Base-by-base conservation (phyloP, 2,888 invertebrate species). In the Plagodis pulveraria region DNA sequence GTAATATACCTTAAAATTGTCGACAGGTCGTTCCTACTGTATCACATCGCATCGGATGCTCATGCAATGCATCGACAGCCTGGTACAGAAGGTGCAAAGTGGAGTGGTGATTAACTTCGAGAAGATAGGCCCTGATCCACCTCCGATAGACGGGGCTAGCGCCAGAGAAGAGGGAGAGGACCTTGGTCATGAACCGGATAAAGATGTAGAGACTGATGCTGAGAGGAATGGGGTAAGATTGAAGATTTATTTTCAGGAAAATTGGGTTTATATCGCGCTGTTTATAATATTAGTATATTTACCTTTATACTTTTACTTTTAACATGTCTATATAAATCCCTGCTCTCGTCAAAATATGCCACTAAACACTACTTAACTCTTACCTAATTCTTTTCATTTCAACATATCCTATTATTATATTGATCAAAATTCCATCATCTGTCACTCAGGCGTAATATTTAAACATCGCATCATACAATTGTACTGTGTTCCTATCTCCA, bases 71-170 rank as follows among this genome's bases (percentile, higher is more conserved):
- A 96, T 99, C 69, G 99, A 99, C 84, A 98, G 98, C 78, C 93
- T 99, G 51, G 98, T 99, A 10, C 98, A 98, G 84, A 99, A 99
- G 90, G 98, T 99, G 41, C 99, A 99, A 83, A 97, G 98, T 69
- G 99, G 99, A 0, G 99, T 99, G 44, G 99, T 99, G 32, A 96
- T 99, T 63, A 97, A 98, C 88, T 99, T 99, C 83, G 99, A 99
- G 87, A 99, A 99, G 86, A 96, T 98, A 66, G 98, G 98, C 0
- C 96, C 97, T 0, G 98, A 98, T 83, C 97, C 97, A 0, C 95
- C 96, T 5, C 95, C 95, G 0, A 86, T 95, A 41, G 94, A 95
- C 40, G 94, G 93, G 9, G 89, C 85, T 5, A 93, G 81, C 51
- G 86, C 79, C 55, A 81, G 78, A 32, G 94, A 93, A 0, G 94